Evolutionary conservation across 2,113 vertebrate genomes (phyloP).

Genomic region (Tragelaphus buxtoni): DNA sequence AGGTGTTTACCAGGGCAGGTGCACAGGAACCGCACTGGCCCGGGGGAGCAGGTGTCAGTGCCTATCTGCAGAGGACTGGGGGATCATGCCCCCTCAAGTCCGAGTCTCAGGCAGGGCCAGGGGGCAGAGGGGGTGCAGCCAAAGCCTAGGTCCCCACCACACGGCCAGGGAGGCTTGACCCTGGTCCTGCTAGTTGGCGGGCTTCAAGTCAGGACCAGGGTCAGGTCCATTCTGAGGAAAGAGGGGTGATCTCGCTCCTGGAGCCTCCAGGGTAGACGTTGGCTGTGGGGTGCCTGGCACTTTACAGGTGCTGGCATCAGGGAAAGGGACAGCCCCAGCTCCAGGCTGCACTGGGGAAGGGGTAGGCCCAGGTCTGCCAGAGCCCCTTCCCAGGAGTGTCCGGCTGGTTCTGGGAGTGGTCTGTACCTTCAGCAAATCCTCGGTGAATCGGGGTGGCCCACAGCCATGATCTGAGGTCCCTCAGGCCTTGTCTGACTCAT

Average conservation of each 20-base stretch:
- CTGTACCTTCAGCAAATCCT: neutral
- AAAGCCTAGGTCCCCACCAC: neutral
- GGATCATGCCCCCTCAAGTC: no score
- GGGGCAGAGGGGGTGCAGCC: neutral
- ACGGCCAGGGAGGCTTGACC: neutral
- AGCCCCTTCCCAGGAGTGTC: no score
- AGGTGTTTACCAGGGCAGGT: neutral
- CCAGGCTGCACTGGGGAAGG: neutral
- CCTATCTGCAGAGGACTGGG: neutral
- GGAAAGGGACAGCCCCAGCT: neutral
- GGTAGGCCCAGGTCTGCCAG: neutral
- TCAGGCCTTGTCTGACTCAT: neutral
- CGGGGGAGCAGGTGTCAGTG: rapidly evolving
- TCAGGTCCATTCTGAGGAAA: no score
- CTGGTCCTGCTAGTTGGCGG: neutral
- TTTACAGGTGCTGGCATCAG: neutral
- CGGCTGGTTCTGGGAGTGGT: neutral
- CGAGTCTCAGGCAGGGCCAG: no score
- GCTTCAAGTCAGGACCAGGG: neutral
- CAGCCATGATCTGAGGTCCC: neutral
- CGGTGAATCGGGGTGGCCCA: rapidly evolving
- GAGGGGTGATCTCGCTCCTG: neutral
- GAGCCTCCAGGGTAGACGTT: no score
- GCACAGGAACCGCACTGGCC: neutral
- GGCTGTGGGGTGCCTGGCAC: rapidly evolving